Evolutionary conservation across 1,140 invertebrate genomes (phyloP), one percentile per base, ranked within the genome.

Genomic region (Pseudomyrmex cubaensis): DNA sequence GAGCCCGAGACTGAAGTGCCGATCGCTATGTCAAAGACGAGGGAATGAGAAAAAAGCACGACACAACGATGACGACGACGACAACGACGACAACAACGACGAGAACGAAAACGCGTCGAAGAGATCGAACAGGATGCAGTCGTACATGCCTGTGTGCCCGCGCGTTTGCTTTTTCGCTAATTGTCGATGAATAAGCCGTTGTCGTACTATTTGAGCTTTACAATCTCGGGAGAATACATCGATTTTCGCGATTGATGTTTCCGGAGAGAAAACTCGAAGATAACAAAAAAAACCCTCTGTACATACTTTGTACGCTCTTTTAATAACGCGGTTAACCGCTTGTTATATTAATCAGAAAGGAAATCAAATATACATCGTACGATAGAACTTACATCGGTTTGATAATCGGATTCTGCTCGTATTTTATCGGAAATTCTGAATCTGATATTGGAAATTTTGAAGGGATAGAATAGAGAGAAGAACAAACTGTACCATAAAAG

Each of bases 21-120:
- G 85, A 75, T 85, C 83, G 69, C 70, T 78, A 76, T 57, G 72
- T 87, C 85, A 76, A 82, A 85, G 76, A 75, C 50, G 83, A 64
- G 50, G 46, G 76, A 80, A 50, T 50, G 76, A 80, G 66, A 15
- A 80, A 61, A 80, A 80, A 80, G 66, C 54, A 61, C 56, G 66
- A 61, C 50, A 52, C 61, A 73, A 83, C 57, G 48, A 50, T 59
- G 46, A 63, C 35, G 64, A 48, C 15, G 61, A 57, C 15, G 52
- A 54, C 12, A 44, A 25, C 35, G 17, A 80, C 12, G 46, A 17
- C 8, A 17, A 35, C n/a, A 25, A 12, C 69, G 48, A 17, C 8
- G 13, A 35, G 35, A 35, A 35, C 35, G 35, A 35, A 35, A 35
- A 7, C 35, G 35, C 35, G 35, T 35, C 35, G 35, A 35, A 7